Evolutionary conservation across 2,888 invertebrate species (phyloP).

Genomic region (Rhaphigaster nebulosa): DNA sequence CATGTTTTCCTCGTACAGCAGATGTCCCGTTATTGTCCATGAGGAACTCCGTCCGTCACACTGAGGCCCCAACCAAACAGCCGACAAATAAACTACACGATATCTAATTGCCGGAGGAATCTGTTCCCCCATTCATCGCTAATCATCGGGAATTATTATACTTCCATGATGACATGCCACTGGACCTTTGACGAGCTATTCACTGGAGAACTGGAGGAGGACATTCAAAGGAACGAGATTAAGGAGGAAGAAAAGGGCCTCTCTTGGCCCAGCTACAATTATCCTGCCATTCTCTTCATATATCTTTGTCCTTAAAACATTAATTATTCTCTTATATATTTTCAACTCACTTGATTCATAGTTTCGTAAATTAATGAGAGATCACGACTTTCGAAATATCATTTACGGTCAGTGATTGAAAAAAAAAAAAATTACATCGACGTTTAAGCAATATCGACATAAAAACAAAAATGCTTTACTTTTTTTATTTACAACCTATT

Average conservation of each 20-base stretch:
- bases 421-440: no score
- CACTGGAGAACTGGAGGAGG: background rate
- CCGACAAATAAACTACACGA: background rate
- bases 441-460: no score
- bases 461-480: no score
- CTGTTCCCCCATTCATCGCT: constrained; percentile 29
- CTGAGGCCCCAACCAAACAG: background rate
- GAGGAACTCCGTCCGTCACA: background rate
- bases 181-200: constrained; percentile 42
- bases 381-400: no score
- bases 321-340: background rate
- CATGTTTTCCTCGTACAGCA: background rate
- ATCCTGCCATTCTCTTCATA: background rate
- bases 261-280: background rate
- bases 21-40: background rate
- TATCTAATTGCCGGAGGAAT: constrained; percentile 15
- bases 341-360: no score
- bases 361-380: background rate
- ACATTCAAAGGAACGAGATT: constrained; percentile 22
- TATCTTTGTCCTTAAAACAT: background rate
- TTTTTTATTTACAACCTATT: no score
- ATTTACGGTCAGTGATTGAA: no score
- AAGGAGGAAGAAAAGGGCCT: constrained; percentile 13
- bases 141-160: constrained; percentile 49
- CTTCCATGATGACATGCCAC: constrained; percentile 20